Evolutionary conservation across 2,113 vertebrate genomes (phyloP).

Genomic region (Choloepus hoffmanni): DNA sequence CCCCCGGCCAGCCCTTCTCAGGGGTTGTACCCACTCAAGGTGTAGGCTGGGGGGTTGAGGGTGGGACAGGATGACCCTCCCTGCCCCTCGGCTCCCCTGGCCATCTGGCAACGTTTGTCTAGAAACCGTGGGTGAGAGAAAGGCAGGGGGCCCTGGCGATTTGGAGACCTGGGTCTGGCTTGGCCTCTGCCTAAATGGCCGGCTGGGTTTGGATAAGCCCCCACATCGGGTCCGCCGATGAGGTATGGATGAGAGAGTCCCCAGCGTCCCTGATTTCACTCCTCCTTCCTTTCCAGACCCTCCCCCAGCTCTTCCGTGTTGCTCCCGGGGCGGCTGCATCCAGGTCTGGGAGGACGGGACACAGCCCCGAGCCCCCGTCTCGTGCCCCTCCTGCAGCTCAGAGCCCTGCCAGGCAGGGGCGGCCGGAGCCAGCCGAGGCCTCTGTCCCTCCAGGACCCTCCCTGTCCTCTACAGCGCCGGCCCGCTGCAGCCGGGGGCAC

Average conservation of each 20-base stretch:
- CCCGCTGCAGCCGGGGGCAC: not conserved
- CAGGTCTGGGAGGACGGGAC: not conserved
- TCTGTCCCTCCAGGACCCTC: too few species aligned
- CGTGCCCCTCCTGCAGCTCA: too few species aligned
- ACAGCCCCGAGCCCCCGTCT: too few species aligned
- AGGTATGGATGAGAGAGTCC: not conserved
- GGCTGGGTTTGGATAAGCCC: not conserved
- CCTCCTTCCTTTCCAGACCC: not conserved
- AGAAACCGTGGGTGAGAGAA: rapidly evolving
- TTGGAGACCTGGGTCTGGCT: not conserved
- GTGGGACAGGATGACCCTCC: rapidly evolving
- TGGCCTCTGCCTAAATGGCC: not conserved
- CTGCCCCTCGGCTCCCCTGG: not conserved
- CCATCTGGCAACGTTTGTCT: rapidly evolving
- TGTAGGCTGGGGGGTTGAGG: rapidly evolving
- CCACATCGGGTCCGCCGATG: rapidly evolving
- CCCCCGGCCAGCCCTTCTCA: not conserved
- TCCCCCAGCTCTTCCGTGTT: rapidly evolving
- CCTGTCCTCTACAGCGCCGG: too few species aligned
- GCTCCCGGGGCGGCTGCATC: too few species aligned
- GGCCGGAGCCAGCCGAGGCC: too few species aligned
- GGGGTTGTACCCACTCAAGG: too few species aligned
- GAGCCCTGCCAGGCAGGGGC: too few species aligned
- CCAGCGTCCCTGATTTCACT: not conserved
- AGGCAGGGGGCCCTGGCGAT: not conserved